phyloP scores from a whole-genome alignment of 2,888 invertebrate species.

The Megaustenia siamemsis region DNA sequence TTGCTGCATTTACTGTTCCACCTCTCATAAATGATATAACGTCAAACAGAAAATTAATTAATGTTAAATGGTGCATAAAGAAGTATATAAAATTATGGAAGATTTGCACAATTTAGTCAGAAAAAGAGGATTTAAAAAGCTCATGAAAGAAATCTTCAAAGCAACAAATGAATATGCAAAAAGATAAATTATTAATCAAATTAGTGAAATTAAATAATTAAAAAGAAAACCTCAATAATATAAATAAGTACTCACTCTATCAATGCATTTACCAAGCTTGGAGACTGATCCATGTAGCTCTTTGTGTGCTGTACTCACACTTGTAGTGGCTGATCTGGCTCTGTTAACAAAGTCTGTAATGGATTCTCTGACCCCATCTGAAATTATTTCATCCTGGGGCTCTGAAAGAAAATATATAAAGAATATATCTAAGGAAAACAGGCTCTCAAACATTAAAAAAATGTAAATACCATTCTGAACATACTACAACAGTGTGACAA shows the following conservation, averaged over 20 bases:
- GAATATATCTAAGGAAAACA: not conserved
- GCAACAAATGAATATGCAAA: too few relatives aligned
- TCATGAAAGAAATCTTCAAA: too few relatives aligned
- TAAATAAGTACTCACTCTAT: conserved; percentile 83
- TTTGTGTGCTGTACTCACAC: conserved; percentile 88
- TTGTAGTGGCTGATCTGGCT: conserved; percentile 82
- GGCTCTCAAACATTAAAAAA: not conserved
- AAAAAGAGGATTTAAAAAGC: too few relatives aligned
- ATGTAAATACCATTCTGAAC: not conserved
- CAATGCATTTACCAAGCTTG: conserved; percentile 97
- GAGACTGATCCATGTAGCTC: conserved; percentile 89
- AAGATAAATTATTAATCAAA: too few relatives aligned
- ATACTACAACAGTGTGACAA: not conserved
- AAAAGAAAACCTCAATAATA: not conserved
- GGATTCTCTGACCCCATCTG: conserved; percentile 21
- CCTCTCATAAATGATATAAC: too few relatives aligned
- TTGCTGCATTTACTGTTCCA: too few relatives aligned
- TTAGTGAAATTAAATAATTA: not conserved
- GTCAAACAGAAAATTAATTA: too few relatives aligned
- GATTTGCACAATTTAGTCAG: too few relatives aligned
- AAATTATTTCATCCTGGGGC: conserved; percentile 42
- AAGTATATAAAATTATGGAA: too few relatives aligned
- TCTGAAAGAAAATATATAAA: conserved; percentile 34
- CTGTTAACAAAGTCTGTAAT: conserved; percentile 31
- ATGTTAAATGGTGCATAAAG: too few relatives aligned